Evolutionary conservation across 1,140 invertebrate genomes (phyloP).

Genomic region (Reticulitermes speratus): DNA sequence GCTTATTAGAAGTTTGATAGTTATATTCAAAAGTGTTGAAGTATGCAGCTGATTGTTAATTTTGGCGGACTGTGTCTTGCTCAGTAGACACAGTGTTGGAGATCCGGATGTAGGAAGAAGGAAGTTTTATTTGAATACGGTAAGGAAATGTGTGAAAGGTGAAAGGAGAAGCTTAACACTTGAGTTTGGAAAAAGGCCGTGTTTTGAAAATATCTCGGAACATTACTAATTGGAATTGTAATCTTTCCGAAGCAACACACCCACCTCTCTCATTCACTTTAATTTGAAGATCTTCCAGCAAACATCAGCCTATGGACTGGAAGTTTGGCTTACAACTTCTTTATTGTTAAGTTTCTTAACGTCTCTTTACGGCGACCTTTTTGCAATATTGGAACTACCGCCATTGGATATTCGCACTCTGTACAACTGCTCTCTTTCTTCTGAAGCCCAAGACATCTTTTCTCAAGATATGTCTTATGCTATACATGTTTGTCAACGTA

Average conservation of each 20-base stretch:
- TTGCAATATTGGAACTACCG: neutral
- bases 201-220: no score
- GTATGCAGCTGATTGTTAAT: no score
- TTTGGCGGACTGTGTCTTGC: no score
- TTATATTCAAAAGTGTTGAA: no score
- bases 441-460: neutral
- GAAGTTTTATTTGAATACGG: no score
- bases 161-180: no score
- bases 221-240: neutral
- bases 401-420: neutral
- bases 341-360: neutral
- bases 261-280: neutral
- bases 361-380: neutral
- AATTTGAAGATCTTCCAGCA: neutral
- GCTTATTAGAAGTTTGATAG: no score
- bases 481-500: neutral
- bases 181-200: no score
- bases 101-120: no score
- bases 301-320: neutral
- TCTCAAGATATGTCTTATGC: neutral
- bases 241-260: neutral
- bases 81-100: no score
- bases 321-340: neutral
- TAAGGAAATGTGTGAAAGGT: no score
- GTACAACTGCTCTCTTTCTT: neutral